Evolutionary conservation across 2,797 vertebrate species (phyloP).

Genomic region (Typhlichthys eigenmanni): DNA sequence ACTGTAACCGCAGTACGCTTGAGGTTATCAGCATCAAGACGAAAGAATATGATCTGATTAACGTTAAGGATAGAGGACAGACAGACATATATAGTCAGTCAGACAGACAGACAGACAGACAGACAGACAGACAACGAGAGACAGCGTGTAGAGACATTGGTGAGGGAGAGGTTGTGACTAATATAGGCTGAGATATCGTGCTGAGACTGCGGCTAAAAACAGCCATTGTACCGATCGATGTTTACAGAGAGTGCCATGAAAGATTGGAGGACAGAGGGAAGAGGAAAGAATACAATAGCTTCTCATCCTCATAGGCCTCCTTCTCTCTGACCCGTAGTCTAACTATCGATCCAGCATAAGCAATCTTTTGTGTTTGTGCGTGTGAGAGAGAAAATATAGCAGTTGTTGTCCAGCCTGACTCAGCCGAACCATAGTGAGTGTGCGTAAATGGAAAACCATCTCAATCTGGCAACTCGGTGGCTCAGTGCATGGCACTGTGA

Average conservation of each 20-base stretch:
- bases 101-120: background rate
- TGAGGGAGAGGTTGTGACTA: slow-evolving; percentile 17
- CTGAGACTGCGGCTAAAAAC: slow-evolving; percentile 68
- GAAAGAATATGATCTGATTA: no score
- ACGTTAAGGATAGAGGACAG: background rate
- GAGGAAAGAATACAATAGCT: slow-evolving; percentile 31
- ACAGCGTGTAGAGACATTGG: background rate
- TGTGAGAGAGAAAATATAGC: background rate
- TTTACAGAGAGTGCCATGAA: slow-evolving; percentile 37
- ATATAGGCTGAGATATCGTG: slow-evolving; percentile 24
- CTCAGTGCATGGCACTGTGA: no score
- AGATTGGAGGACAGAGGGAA: slow-evolving; percentile 27
- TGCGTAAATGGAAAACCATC: no score
- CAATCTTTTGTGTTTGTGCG: slow-evolving; percentile 9
- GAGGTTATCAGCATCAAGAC: no score
- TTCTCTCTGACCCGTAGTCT: slow-evolving; percentile 33
- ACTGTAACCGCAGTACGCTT: no score
- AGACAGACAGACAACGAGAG: slow-evolving; percentile 7
- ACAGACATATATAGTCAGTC: background rate
- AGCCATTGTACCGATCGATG: slow-evolving; percentile 64
- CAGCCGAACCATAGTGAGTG: no score
- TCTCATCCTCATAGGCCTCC: slow-evolving; percentile 42
- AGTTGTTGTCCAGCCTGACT: no score
- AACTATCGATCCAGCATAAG: slow-evolving; percentile 40
- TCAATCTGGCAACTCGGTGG: no score